A percentile compares a stretch with the other conserved stretches of the same genome.
These are phyloP conservation scores for Nomada flava DNA, from an alignment of 2,888 invertebrate species.

Conservation along the genomic window DNA sequence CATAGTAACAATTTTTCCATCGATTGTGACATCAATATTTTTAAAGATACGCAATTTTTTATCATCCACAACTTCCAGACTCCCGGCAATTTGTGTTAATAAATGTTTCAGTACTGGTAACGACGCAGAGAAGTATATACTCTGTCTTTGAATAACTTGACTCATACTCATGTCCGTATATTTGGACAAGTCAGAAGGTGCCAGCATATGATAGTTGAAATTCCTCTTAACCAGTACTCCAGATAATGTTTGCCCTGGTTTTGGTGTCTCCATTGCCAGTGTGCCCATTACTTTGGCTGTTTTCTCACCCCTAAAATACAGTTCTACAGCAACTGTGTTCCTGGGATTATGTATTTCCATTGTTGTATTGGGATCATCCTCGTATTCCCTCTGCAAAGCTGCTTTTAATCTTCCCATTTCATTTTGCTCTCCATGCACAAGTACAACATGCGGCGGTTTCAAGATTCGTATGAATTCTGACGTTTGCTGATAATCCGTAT, in stretches of 20 bases:
- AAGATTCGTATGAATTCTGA: conserved; percentile 97
- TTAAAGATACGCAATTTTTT: conserved; percentile 92
- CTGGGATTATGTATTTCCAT: conserved; percentile 97
- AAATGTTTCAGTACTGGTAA: conserved; percentile 90
- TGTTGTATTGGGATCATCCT: conserved; percentile 92
- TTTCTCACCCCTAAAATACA: conserved; percentile 98
- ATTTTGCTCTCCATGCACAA: conserved; percentile 99
- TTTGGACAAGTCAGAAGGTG: conserved; percentile 95
- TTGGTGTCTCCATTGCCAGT: conserved; percentile 93
- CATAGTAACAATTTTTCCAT: conserved; percentile 92
- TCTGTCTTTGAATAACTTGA: conserved; percentile 96
- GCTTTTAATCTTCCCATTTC: conserved; percentile 99
- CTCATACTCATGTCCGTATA: conserved; percentile 98
- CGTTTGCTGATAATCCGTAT: conserved; percentile 99
- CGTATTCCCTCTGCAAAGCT: conserved; percentile 96
- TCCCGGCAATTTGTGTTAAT: conserved; percentile 91
- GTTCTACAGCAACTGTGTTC: conserved; percentile 96
- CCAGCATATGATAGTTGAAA: conserved; percentile 98
- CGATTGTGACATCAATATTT: conserved; percentile 92
- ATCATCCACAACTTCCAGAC: conserved; percentile 90
- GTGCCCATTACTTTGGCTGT: conserved; percentile 99
- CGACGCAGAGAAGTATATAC: conserved; percentile 93
- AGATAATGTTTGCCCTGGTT: conserved; percentile 91
- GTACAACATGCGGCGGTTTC: conserved; percentile 97
- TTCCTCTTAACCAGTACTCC: conserved; percentile 98